Conservation (phyloP, 2,888 invertebrate genomes). For the Drosophila cracens region DNA sequence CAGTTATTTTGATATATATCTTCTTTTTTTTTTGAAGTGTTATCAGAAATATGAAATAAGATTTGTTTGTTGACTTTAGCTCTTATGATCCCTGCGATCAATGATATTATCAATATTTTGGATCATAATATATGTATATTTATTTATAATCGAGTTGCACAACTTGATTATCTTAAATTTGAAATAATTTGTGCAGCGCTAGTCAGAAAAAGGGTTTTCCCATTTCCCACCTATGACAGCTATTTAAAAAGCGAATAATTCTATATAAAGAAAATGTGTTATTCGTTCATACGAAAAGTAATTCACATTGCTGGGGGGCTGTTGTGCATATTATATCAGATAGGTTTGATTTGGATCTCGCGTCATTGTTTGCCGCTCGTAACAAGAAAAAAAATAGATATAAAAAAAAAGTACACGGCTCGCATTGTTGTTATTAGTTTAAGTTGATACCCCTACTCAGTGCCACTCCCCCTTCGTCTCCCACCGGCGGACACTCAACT, state of each 20-base stretch:
- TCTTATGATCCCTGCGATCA: not conserved
- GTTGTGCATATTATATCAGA: slow-evolving; percentile 34
- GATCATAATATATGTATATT: not conserved
- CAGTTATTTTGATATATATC: not conserved
- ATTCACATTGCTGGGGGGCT: slow-evolving; percentile 23
- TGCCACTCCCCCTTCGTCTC: not conserved
- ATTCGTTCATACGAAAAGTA: slow-evolving; percentile 22
- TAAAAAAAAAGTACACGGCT: slow-evolving; percentile 50
- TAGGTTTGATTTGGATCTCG: slow-evolving; percentile 67
- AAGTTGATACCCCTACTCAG: slow-evolving; percentile 8
- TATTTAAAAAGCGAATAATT: slow-evolving; percentile 1
- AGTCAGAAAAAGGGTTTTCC: slow-evolving; percentile 5
- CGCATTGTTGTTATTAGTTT: slow-evolving; percentile 44
- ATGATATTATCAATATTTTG: not conserved
- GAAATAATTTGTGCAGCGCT: too few species aligned
- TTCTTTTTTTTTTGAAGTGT: not conserved
- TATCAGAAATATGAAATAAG: not conserved
- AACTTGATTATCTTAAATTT: too few species aligned
- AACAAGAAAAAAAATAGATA: not conserved
- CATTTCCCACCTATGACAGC: not conserved
- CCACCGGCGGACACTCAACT: not conserved
- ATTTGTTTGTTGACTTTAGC: not conserved
- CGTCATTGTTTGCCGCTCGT: slow-evolving; percentile 67
- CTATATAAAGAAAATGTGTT: not conserved
- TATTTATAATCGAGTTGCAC: not conserved